phyloP scores from a whole-genome alignment of 2,888 invertebrate genomes.

The Pyrgus malvae region DNA sequence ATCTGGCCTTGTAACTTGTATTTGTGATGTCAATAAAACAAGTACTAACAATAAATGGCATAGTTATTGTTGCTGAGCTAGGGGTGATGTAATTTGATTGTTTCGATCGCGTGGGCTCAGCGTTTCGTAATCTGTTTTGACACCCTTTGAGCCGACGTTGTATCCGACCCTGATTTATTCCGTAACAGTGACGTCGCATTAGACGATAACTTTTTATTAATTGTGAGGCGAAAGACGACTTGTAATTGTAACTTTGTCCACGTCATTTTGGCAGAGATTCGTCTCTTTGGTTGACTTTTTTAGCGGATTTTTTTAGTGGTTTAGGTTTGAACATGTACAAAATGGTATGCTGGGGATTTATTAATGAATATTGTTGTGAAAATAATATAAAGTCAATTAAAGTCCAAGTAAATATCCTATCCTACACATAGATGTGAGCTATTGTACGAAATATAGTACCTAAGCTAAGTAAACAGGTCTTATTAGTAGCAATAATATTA shows the following conservation, averaged over 20 bases:
- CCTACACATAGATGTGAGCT: too few species aligned
- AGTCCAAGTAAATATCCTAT: too few species aligned
- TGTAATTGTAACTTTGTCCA: neutral
- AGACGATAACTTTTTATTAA: neutral
- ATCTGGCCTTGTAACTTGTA: neutral
- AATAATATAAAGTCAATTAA: too few species aligned
- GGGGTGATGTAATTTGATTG: conserved; percentile 19
- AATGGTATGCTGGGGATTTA: too few species aligned
- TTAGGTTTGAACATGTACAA: too few species aligned
- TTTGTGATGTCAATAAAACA: neutral
- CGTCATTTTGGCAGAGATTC: neutral
- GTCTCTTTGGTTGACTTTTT: too few species aligned
- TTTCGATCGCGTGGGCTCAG: neutral
- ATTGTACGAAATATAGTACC: too few species aligned
- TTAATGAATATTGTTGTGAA: too few species aligned
- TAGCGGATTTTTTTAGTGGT: too few species aligned
- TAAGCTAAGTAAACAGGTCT: too few species aligned
- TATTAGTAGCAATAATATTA: too few species aligned
- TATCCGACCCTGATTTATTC: conserved; percentile 3
- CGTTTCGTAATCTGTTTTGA: conserved; percentile 17
- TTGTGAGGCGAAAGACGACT: neutral
- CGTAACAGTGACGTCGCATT: neutral
- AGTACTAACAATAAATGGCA: neutral
- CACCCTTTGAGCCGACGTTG: conserved; percentile 11
- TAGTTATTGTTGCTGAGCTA: conserved; percentile 9